phyloP scores from a whole-genome alignment of 2,797 vertebrate species.

The Syngnathus rostellatus region DNA sequence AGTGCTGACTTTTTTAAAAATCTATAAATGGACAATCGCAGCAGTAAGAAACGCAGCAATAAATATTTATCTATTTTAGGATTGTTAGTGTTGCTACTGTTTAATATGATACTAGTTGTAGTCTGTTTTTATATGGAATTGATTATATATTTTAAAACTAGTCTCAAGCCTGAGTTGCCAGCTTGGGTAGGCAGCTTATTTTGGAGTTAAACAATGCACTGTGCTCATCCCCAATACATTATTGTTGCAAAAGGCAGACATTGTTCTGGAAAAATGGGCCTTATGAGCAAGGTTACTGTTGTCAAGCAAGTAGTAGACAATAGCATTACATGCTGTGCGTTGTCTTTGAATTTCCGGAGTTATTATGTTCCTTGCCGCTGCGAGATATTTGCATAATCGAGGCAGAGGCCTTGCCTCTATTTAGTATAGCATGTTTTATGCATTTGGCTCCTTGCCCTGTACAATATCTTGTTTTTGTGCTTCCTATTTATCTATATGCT shows the following conservation, averaged over 20 bases:
- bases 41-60: constrained; percentile 11
- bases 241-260: constrained; percentile 52
- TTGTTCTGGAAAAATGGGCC: constrained; percentile 54
- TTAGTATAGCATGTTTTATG: constrained; percentile 49
- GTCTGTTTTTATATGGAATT: constrained; percentile 18
- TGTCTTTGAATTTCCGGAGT: constrained; percentile 60
- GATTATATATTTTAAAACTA: constrained; percentile 26
- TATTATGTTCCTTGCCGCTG: constrained; percentile 64
- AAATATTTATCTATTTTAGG: constrained; percentile 27
- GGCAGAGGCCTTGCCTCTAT: constrained; percentile 48
- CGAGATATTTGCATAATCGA: constrained; percentile 67
- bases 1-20: constrained; percentile 14
- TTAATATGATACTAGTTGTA: constrained; percentile 3
- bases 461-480: constrained; percentile 24
- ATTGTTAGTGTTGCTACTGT: constrained; percentile 11
- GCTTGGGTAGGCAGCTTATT: constrained; percentile 32
- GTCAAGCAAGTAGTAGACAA: constrained; percentile 62
- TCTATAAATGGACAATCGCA: constrained; percentile 19
- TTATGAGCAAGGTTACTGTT: constrained; percentile 63
- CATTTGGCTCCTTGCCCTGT: constrained; percentile 53
- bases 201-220: constrained; percentile 52
- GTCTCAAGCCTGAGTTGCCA: constrained; percentile 26
- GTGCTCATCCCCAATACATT: constrained; percentile 47
- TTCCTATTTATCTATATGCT: neutral
- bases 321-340: constrained; percentile 51